Evolutionary conservation across 2,797 vertebrate genomes (phyloP).

Genomic region (Garrulus glandarius): DNA sequence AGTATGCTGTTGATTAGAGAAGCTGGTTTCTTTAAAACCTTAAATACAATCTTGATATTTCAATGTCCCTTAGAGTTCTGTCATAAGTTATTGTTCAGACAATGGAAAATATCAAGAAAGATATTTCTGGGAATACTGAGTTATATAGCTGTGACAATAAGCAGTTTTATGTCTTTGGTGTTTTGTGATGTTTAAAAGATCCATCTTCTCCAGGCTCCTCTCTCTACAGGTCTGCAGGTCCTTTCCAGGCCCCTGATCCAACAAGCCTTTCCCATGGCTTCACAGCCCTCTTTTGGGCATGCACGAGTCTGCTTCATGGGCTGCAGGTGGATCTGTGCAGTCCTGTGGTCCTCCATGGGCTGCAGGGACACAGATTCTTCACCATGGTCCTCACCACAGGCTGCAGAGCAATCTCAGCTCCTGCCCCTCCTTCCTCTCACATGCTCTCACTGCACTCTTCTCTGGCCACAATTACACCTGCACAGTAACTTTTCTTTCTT

Average conservation of each 20-base stretch:
- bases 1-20: not conserved
- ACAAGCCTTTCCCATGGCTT: fast-evolving
- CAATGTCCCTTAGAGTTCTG: not conserved
- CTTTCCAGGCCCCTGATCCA: not conserved
- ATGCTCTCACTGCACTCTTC: not conserved
- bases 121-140: not conserved
- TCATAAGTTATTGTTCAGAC: not conserved
- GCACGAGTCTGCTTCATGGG: fast-evolving
- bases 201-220: not conserved
- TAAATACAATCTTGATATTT: not conserved
- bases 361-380: not conserved
- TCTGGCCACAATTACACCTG: not conserved
- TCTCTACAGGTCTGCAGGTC: not conserved
- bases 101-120: not conserved
- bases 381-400: fast-evolving
- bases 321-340: not conserved
- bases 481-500: too few species aligned
- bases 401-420: not conserved
- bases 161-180: not conserved
- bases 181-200: not conserved
- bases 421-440: not conserved
- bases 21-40: not conserved
- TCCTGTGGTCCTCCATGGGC: too few species aligned
- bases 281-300: not conserved
- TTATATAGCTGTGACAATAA: not conserved